Conservation (phyloP, 2,797 vertebrate species). For the Arctocebus calabarensis region DNA sequence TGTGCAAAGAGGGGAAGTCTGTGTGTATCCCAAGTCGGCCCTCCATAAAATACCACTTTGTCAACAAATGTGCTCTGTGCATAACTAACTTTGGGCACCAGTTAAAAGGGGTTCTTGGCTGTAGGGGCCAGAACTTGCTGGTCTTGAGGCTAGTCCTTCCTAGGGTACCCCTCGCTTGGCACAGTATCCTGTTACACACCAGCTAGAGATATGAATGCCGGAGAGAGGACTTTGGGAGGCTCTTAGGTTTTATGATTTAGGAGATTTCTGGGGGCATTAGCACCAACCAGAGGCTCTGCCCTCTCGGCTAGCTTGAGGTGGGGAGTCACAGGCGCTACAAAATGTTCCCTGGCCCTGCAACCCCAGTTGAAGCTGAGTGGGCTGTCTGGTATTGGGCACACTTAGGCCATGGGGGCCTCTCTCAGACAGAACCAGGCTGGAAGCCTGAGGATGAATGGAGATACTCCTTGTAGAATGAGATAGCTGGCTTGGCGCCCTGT, state of each 20-base stretch:
- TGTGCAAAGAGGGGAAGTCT: too few species aligned
- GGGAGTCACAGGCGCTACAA: background rate
- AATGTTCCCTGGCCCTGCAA: background rate
- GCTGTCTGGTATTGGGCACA: background rate
- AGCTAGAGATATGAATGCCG: rapidly evolving
- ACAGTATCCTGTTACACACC: rapidly evolving
- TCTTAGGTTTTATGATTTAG: background rate
- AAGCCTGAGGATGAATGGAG: background rate
- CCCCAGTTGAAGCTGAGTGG: background rate
- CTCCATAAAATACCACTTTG: background rate
- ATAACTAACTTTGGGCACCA: rapidly evolving
- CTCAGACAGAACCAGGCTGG: background rate
- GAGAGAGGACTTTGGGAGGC: background rate
- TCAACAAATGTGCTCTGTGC: too few species aligned
- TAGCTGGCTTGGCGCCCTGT: too few species aligned
- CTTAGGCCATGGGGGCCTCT: rapidly evolving
- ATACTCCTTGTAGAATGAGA: background rate
- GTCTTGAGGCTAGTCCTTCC: rapidly evolving
- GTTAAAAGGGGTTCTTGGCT: background rate
- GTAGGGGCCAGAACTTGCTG: rapidly evolving
- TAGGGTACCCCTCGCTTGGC: rapidly evolving
- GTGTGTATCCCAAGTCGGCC: background rate
- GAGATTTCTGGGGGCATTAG: background rate
- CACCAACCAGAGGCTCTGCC: background rate
- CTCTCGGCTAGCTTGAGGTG: background rate